Evolutionary conservation across 2,888 invertebrate species (phyloP).

Genomic region (Apotomis betuletana): DNA sequence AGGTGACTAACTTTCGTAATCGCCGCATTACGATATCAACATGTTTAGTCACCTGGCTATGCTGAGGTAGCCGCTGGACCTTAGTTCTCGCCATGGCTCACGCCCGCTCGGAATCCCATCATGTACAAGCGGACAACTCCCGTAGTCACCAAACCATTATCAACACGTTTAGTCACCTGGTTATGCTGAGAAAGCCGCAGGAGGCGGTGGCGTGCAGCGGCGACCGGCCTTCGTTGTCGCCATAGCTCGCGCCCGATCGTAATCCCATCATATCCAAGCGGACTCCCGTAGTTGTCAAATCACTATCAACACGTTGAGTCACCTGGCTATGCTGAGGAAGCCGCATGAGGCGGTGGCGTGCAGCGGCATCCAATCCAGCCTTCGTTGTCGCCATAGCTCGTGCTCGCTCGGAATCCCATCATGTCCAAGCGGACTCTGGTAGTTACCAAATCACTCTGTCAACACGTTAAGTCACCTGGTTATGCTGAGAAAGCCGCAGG

Average conservation of each 20-base stretch:
- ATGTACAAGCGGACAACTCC: no score
- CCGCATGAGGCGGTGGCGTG: constrained; percentile 85
- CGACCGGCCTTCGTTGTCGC: background rate
- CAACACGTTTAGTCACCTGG: background rate
- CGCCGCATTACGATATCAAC: no score
- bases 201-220: background rate
- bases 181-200: background rate
- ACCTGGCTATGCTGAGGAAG: constrained; percentile 87
- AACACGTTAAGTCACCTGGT: constrained; percentile 56
- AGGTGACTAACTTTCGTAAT: no score
- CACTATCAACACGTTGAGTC: constrained; percentile 22
- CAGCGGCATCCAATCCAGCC: no score
- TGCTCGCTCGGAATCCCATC: no score
- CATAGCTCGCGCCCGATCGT: no score
- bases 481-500: background rate
- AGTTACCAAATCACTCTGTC: no score
- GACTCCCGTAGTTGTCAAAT: constrained; percentile 8
- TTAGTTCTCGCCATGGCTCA: no score
- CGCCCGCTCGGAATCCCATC: no score
- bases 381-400: no score
- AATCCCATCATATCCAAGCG: background rate
- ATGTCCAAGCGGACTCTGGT: no score
- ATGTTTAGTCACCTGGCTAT: background rate
- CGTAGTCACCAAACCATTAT: no score
- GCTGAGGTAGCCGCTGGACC: background rate